Evolutionary conservation across 2,888 invertebrate genomes (phyloP).

Genomic region (Apotomis capreana): DNA sequence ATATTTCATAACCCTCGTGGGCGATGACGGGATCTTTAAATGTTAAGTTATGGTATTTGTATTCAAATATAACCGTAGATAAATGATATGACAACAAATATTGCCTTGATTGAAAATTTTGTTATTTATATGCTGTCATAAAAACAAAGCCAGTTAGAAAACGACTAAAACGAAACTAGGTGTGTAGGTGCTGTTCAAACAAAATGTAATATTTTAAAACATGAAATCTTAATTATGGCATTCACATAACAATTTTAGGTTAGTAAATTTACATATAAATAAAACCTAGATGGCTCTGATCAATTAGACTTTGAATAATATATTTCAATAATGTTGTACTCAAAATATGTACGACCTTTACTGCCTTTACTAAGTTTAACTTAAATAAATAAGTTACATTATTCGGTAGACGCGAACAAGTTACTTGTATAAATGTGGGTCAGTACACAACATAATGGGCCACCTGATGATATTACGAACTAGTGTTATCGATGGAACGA

Average conservation of each 20-base stretch:
- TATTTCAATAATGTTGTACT: background rate
- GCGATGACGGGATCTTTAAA: no score
- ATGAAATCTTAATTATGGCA: no score
- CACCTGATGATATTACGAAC: conserved; percentile 21
- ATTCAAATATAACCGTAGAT: no score
- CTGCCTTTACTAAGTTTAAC: background rate
- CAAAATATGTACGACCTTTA: no score
- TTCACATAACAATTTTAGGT: background rate
- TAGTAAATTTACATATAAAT: no score
- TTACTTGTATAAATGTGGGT: conserved; percentile 13
- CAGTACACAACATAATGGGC: conserved; percentile 11
- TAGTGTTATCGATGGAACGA: background rate
- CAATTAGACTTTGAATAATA: background rate
- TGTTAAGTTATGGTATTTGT: no score
- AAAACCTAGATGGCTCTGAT: no score
- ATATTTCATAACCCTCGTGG: no score
- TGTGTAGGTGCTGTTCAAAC: no score
- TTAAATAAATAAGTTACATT: background rate
- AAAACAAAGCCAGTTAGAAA: background rate
- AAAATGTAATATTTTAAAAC: background rate
- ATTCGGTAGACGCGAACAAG: background rate
- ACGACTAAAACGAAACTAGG: background rate
- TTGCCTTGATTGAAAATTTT: no score
- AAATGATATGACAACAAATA: no score
- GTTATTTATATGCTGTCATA: background rate